phyloP scores from a whole-genome alignment of 2,797 vertebrate species.

The Spheniscus humboldti region DNA sequence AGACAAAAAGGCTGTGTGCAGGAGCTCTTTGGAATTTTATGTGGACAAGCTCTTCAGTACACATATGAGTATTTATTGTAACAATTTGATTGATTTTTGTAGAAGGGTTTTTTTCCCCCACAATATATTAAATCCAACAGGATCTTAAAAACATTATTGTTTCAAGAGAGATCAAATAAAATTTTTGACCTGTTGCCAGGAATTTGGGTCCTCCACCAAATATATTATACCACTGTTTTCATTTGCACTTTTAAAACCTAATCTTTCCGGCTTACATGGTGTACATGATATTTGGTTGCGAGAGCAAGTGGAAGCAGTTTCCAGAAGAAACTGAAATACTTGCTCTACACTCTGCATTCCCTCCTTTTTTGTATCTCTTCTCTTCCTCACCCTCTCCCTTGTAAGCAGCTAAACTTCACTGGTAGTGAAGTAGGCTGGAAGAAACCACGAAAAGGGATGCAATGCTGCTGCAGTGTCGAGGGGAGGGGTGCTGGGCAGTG shows the following conservation, averaged over 20 bases:
- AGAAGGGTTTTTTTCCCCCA: fast-evolving
- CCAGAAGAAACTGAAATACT: neutral
- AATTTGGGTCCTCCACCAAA: neutral
- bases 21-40: neutral
- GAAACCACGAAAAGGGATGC: neutral
- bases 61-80: neutral
- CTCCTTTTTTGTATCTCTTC: neutral
- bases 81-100: neutral
- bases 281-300: fast-evolving
- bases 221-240: neutral
- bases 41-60: neutral
- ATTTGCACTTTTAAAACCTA: neutral
- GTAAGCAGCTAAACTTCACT: neutral
- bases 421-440: neutral
- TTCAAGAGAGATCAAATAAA: neutral
- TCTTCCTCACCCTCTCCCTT: neutral
- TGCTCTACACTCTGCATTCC: neutral
- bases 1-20: neutral
- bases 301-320: neutral
- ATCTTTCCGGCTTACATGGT: neutral
- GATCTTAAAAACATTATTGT: neutral
- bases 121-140: neutral
- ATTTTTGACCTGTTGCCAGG: neutral
- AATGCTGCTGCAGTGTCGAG: neutral
- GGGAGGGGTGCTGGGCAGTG: neutral